Percentiles rank a stretch among this genome's conserved stretches.
These are phyloP conservation scores for Phalacrocorax pelagicus DNA, from an alignment of 2,113 vertebrate species.

Conservation along the genomic window DNA sequence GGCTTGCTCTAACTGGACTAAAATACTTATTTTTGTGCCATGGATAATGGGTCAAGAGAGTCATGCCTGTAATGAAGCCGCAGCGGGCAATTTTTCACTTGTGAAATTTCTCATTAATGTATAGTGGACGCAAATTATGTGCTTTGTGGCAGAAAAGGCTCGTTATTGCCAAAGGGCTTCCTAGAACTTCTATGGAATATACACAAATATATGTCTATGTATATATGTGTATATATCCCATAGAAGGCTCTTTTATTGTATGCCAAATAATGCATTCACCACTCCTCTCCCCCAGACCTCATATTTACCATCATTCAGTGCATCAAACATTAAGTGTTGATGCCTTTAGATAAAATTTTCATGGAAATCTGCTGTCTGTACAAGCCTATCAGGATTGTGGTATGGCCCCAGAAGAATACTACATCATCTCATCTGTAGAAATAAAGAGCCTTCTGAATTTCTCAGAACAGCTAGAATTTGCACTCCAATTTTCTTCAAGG, in stretches of 20 bases:
- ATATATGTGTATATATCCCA: background rate
- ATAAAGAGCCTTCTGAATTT: background rate
- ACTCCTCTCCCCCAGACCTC: background rate
- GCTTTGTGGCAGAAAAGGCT: background rate
- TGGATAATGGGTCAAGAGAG: background rate
- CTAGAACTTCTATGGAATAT: background rate
- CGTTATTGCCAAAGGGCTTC: background rate
- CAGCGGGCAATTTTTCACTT: background rate
- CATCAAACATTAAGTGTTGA: background rate
- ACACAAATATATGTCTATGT: background rate
- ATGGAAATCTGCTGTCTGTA: background rate
- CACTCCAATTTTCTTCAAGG: background rate
- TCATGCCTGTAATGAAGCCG: background rate
- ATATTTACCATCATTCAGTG: background rate
- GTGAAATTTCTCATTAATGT: background rate
- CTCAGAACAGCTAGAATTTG: background rate
- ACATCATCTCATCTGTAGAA: background rate
- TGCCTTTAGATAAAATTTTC: background rate
- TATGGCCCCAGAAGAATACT: background rate
- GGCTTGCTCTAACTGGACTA: background rate
- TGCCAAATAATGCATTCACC: background rate
- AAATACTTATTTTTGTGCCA: background rate
- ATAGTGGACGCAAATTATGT: background rate
- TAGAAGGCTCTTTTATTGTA: background rate
- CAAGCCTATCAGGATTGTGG: background rate